Evolutionary conservation across 2,888 invertebrate genomes (phyloP).

Genomic region (Orthosia incerta): DNA sequence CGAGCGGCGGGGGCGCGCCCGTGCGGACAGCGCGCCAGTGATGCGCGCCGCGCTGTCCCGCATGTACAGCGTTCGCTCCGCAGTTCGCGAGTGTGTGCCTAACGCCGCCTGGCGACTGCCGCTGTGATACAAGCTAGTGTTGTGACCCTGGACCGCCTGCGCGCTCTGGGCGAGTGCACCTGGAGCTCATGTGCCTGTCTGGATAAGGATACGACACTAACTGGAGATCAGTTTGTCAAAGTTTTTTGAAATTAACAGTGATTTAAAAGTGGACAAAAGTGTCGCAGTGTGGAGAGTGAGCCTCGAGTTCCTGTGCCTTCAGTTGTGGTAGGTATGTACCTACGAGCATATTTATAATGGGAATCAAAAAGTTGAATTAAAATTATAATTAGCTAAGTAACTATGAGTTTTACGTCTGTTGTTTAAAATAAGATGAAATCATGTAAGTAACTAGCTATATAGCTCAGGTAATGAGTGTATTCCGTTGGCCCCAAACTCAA

Average conservation of each 20-base stretch:
- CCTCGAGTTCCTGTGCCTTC: background rate
- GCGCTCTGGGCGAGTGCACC: slow-evolving; percentile 10
- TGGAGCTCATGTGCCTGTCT: background rate
- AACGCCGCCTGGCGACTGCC: slow-evolving; percentile 1
- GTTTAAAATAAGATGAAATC: no score
- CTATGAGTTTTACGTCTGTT: no score
- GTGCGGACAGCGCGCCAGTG: slow-evolving; percentile 67
- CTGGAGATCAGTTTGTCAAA: slow-evolving; percentile 17
- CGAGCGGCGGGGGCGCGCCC: slow-evolving; percentile 25
- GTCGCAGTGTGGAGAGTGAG: slow-evolving; percentile 31
- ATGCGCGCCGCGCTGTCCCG: slow-evolving; percentile 76
- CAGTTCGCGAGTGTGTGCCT: slow-evolving; percentile 59
- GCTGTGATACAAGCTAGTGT: slow-evolving; percentile 41
- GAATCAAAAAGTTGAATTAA: background rate
- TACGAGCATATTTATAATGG: background rate
- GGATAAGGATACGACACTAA: slow-evolving; percentile 32
- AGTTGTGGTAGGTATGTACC: slow-evolving; percentile 33
- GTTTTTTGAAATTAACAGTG: slow-evolving; percentile 43
- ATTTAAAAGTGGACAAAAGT: slow-evolving; percentile 48
- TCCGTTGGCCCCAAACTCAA: no score
- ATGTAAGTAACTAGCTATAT: no score
- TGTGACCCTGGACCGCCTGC: slow-evolving; percentile 30
- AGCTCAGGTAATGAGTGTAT: no score
- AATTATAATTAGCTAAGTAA: no score
- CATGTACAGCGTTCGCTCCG: slow-evolving; percentile 50